These are phyloP conservation scores for Heptranchias perlo DNA, from an alignment of 2,113 vertebrate genomes.

Conservation along the genomic window DNA sequence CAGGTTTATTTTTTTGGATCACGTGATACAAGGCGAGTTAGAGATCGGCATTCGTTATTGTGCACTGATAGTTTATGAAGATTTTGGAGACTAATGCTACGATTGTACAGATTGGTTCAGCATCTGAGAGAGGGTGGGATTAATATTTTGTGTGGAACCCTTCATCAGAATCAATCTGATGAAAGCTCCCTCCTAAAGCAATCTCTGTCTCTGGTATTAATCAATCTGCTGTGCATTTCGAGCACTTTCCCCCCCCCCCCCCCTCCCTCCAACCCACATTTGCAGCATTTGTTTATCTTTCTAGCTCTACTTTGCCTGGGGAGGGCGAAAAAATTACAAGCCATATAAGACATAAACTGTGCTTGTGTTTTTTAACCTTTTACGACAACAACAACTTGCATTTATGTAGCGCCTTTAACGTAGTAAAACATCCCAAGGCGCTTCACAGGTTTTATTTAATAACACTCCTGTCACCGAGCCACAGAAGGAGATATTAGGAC, in stretches of 20 bases:
- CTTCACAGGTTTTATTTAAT: too few relatives aligned
- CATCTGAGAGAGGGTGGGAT: not conserved
- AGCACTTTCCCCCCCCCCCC: too few relatives aligned
- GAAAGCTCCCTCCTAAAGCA: not conserved
- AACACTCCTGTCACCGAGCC: too few relatives aligned
- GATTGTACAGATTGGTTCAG: not conserved
- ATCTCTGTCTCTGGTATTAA: not conserved
- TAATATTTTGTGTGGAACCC: not conserved
- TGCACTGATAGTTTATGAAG: not conserved
- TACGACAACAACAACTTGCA: too few relatives aligned
- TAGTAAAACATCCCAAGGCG: too few relatives aligned
- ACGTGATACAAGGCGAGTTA: not conserved
- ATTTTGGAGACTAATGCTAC: not conserved
- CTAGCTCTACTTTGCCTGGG: not conserved
- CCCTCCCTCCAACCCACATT: too few relatives aligned
- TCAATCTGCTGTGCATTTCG: not conserved
- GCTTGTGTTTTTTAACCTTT: not conserved
- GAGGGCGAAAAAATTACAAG: not conserved
- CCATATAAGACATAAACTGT: not conserved
- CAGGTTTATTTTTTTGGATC: not conserved
- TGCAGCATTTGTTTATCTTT: conserved; percentile 9
- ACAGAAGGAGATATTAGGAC: too few relatives aligned
- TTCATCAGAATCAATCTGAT: too few relatives aligned
- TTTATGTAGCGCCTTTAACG: too few relatives aligned
- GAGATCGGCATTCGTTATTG: not conserved